These are phyloP conservation scores for Apis laboriosa DNA, from an alignment of 1,140 invertebrate genomes.

Conservation along the genomic window DNA sequence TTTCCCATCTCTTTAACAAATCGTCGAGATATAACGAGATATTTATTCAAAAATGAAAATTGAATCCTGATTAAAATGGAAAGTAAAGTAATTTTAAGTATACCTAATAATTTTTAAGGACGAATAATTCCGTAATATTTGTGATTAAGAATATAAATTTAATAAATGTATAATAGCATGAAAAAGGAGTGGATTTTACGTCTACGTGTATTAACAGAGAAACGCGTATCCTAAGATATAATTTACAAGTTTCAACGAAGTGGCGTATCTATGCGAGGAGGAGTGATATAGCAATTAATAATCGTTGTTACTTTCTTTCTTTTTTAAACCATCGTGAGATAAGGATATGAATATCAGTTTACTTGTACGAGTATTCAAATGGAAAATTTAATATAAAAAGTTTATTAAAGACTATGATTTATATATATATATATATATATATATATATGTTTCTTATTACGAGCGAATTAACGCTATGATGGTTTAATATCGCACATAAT, in stretches of 20 bases:
- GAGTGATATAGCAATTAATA: background rate
- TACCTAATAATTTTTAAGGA: background rate
- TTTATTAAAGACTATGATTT: constrained; percentile 33
- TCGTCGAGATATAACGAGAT: background rate
- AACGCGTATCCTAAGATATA: constrained; percentile 5
- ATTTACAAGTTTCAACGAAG: background rate
- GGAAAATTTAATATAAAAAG: constrained; percentile 5
- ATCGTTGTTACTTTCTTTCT: constrained; percentile 3
- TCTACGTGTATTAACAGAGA: constrained; percentile 5
- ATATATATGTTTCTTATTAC: no score
- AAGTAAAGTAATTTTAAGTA: background rate
- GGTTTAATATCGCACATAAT: no score
- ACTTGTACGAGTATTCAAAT: constrained; percentile 30
- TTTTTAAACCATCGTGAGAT: background rate
- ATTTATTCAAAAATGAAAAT: background rate
- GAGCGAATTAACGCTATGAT: no score
- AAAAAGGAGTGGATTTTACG: background rate
- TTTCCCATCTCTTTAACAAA: background rate
- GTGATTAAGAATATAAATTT: background rate
- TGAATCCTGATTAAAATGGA: background rate
- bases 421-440: background rate
- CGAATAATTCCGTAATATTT: no score
- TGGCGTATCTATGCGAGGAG: constrained; percentile 29
- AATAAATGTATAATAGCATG: background rate
- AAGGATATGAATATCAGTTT: constrained; percentile 1